Evolutionary conservation across 2,888 invertebrate species (phyloP).

Genomic region (Sturmia bella): DNA sequence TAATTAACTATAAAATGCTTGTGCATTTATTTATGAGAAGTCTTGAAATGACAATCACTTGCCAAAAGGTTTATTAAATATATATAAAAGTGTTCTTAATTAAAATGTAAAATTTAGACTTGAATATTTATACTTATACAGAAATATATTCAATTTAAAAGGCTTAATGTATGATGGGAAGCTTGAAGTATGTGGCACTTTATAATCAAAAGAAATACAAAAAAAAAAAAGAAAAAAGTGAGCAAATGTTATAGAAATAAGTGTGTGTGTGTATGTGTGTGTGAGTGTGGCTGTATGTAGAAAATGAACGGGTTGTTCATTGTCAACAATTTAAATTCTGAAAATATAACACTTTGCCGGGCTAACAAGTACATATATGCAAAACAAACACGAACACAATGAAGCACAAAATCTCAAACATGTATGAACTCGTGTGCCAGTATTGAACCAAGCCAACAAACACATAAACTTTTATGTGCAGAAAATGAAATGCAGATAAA

Average conservation of each 20-base stretch:
- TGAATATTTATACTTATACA: conserved; percentile 27
- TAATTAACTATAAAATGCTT: not conserved
- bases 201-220: no score
- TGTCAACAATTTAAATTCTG: conserved; percentile 66
- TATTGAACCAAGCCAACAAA: conserved; percentile 32
- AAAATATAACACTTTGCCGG: conserved; percentile 65
- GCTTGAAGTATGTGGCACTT: not conserved
- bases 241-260: conserved; percentile 4
- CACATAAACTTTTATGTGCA: conserved; percentile 23
- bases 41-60: conserved; percentile 13
- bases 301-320: conserved; percentile 43
- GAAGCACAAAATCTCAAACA: not conserved
- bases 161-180: conserved; percentile 42
- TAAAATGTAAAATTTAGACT: conserved; percentile 32
- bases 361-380: conserved; percentile 64
- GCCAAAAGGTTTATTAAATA: conserved; percentile 29
- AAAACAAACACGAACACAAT: conserved; percentile 41
- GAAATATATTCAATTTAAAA: conserved; percentile 29
- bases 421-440: not conserved
- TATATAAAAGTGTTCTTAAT: conserved; percentile 22
- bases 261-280: not conserved
- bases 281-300: not conserved
- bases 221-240: not conserved
- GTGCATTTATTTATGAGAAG: not conserved
- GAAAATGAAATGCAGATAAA: conserved; percentile 45